Conservation (phyloP, 2,113 vertebrate species). For the Hemibagrus wyckioides region DNA sequence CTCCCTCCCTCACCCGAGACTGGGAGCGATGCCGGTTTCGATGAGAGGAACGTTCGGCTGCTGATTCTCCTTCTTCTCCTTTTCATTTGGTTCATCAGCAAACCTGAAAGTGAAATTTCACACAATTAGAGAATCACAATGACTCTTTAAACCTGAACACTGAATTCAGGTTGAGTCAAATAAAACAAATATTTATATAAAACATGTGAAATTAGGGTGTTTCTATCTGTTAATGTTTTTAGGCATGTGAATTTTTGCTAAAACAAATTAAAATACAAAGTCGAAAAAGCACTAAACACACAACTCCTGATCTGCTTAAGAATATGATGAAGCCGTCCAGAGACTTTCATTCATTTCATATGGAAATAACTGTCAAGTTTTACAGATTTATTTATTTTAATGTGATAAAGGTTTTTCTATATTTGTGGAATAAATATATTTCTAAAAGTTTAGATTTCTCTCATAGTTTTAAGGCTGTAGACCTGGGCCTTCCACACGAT, state of each 20-base stretch:
- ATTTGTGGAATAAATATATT: too few relatives aligned
- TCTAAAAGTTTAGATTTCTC: too few relatives aligned
- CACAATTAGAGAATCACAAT: background rate
- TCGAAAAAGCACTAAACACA: background rate
- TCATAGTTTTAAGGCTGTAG: background rate
- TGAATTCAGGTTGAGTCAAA: background rate
- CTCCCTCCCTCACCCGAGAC: constrained; percentile 79
- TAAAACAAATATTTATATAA: background rate
- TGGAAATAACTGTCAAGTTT: too few relatives aligned
- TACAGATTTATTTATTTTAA: too few relatives aligned
- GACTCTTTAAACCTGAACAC: background rate
- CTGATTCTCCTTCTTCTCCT: constrained; percentile 77
- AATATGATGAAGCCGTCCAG: too few relatives aligned
- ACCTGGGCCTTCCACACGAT: background rate
- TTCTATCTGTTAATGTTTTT: background rate
- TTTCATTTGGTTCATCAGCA: constrained; percentile 66
- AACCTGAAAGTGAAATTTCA: constrained; percentile 49
- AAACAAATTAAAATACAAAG: background rate
- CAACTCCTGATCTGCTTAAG: background rate
- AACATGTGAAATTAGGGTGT: background rate
- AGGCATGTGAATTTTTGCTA: background rate
- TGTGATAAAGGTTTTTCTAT: too few relatives aligned
- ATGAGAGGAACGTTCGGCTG: constrained; percentile 74
- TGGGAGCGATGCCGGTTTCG: constrained; percentile 85
- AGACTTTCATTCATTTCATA: too few relatives aligned